Percentiles rank a stretch among this genome's conserved stretches.
Conservation (phyloP, 2,797 vertebrate species). For the Lacerta viridis region DNA sequence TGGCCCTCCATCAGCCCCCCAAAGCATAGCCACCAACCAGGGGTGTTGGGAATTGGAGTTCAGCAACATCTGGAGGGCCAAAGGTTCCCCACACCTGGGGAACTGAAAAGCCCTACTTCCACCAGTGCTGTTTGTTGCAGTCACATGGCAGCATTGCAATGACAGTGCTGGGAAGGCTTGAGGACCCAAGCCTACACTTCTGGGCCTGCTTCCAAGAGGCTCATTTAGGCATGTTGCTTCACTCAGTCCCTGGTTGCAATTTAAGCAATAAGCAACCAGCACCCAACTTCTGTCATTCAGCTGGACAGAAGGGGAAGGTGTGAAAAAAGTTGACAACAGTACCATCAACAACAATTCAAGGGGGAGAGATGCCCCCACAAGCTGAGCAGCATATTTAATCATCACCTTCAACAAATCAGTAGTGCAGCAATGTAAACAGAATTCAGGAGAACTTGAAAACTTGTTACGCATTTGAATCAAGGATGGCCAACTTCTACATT, state of each 20-base stretch:
- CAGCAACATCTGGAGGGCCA: too few relatives aligned
- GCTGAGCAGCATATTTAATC: slow-evolving; percentile 31
- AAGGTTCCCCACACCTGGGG: too few relatives aligned
- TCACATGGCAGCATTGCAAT: too few relatives aligned
- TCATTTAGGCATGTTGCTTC: too few relatives aligned
- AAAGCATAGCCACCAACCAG: too few relatives aligned
- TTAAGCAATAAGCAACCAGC: neutral
- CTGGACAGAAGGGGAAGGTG: neutral
- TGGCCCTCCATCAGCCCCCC: too few relatives aligned
- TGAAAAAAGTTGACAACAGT: neutral
- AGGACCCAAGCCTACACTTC: too few relatives aligned
- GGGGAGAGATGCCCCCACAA: slow-evolving; percentile 25
- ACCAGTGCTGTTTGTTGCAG: too few relatives aligned
- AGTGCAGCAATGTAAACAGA: slow-evolving; percentile 40
- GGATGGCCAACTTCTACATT: neutral
- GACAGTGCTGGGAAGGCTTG: too few relatives aligned
- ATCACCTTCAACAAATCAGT: slow-evolving; percentile 29
- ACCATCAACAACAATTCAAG: neutral
- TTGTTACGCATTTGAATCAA: neutral
- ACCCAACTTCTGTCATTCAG: neutral
- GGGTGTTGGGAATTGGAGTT: too few relatives aligned
- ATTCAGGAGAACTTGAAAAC: neutral
- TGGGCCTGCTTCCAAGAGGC: neutral
- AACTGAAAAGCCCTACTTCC: too few relatives aligned
- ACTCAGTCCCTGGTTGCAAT: neutral